These are phyloP conservation scores for Epinotia ramella DNA, from an alignment of 2,888 invertebrate genomes.

Conservation along the genomic window DNA sequence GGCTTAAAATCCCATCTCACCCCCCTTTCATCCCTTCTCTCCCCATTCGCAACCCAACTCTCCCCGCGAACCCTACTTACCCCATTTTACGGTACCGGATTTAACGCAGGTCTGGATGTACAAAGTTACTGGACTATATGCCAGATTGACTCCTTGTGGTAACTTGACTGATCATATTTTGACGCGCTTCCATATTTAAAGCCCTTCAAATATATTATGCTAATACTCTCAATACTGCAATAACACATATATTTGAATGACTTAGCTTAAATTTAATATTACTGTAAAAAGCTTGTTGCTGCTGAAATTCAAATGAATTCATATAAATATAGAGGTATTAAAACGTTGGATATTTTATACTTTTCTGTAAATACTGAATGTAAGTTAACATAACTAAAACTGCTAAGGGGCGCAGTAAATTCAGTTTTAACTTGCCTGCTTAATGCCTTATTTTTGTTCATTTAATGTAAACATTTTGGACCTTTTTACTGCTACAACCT, in stretches of 20 bases:
- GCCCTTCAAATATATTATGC: slow-evolving; percentile 9
- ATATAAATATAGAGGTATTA: slow-evolving; percentile 1
- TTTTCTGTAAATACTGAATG: not conserved
- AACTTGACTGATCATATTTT: not conserved
- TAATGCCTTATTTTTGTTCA: not conserved
- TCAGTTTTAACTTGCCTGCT: not conserved
- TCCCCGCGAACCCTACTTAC: too few species aligned
- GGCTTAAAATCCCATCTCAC: too few species aligned
- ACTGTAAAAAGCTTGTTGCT: slow-evolving; percentile 6
- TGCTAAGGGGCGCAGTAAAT: not conserved
- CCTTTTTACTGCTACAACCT: not conserved
- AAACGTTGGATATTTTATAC: not conserved
- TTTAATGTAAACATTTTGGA: not conserved
- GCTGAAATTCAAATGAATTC: slow-evolving; percentile 4
- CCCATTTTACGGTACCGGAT: too few species aligned
- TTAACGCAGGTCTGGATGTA: too few species aligned
- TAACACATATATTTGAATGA: slow-evolving; percentile 1
- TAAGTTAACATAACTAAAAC: not conserved
- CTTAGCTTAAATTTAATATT: slow-evolving; percentile 15
- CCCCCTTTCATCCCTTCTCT: too few species aligned
- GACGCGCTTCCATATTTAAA: slow-evolving; percentile 16
- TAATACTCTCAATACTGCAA: slow-evolving; percentile 8
- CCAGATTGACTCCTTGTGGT: not conserved
- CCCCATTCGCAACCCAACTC: too few species aligned
- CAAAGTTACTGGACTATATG: too few species aligned